Evolutionary conservation across 2,113 vertebrate genomes (phyloP), one percentile per base, ranked within the genome.

Genomic region (Bubo bubo): DNA sequence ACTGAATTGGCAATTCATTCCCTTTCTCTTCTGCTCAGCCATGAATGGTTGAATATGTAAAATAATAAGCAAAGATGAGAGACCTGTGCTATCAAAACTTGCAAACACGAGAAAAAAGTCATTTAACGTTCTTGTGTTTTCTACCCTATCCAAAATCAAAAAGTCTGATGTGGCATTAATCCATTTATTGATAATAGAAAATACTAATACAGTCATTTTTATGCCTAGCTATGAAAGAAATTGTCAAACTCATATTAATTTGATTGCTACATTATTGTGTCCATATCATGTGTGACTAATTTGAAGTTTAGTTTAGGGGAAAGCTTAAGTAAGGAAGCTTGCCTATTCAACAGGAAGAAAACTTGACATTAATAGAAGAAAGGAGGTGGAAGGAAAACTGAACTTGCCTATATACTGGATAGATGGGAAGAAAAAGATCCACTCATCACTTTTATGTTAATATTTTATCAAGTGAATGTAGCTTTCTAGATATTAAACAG

Each of bases 31-130:
- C 47, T 49, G 6, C 37, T 74, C 24, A 39, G 16, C 52, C 37
- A 37, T 39, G 10, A 71, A 72, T 83, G 7, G 6, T 30, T 86
- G 34, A 58, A 50, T 50, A 76, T 35, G 63, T 45, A 55, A 63
- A 67, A 9, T 35, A 71, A 79, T 52, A 64, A 45, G 32, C 16
- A 53, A 21, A 30, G 3, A 7, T 67, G 16, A 66, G 16, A 86
- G 9, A 58, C 8, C 11, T 79, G 6, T n/a, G 3, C 7, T 58
- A 39, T 35, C 37, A 67, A 35, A 49, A 58, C 3, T 35, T 86
- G 10, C 4, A 66, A 72, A 34, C 1, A 39, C 32, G 49, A 58
- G 7, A 52, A 62, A 41, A 35, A 34, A 50, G 7, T 11, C 0
- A 24, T 66, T 74, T 39, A 91, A 35, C 6, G n/a, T 66, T 60